Evolutionary conservation across 2,888 invertebrate genomes (phyloP).

Genomic region (Lycophotia porphyrea): DNA sequence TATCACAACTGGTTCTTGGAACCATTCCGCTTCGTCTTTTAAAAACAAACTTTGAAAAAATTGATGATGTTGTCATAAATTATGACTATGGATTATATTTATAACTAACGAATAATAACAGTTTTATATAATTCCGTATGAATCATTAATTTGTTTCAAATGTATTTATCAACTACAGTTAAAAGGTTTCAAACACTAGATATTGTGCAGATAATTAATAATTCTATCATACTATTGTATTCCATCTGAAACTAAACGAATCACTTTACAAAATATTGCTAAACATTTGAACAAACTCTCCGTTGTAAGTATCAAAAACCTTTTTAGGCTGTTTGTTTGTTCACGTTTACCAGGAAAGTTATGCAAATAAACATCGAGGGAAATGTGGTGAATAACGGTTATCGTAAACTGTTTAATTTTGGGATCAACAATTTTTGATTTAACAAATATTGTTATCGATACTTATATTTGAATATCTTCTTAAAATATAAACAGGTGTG

Average conservation of each 20-base stretch:
- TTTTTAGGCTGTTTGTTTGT: conserved; percentile 12
- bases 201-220: not conserved
- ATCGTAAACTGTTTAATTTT: conserved; percentile 25
- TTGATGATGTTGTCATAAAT: not conserved
- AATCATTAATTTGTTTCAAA: not conserved
- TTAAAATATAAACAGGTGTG: not conserved
- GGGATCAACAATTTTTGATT: conserved; percentile 20
- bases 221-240: conserved; percentile 7
- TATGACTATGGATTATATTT: no score
- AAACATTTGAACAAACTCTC: not conserved
- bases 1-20: not conserved
- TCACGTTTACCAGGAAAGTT: conserved; percentile 19
- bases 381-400: conserved; percentile 20
- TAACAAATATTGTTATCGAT: conserved; percentile 10
- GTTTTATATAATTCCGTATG: not conserved
- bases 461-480: not conserved
- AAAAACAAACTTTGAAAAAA: not conserved
- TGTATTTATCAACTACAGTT: not conserved
- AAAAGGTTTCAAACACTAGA: not conserved
- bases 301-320: conserved; percentile 6
- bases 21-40: not conserved
- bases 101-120: not conserved
- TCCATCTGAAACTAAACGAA: conserved; percentile 13
- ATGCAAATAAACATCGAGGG: conserved; percentile 21
- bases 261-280: conserved; percentile 5